These are phyloP conservation scores for Drosophila leontia DNA, from an alignment of 1,140 invertebrate species.

Conservation along the genomic window DNA sequence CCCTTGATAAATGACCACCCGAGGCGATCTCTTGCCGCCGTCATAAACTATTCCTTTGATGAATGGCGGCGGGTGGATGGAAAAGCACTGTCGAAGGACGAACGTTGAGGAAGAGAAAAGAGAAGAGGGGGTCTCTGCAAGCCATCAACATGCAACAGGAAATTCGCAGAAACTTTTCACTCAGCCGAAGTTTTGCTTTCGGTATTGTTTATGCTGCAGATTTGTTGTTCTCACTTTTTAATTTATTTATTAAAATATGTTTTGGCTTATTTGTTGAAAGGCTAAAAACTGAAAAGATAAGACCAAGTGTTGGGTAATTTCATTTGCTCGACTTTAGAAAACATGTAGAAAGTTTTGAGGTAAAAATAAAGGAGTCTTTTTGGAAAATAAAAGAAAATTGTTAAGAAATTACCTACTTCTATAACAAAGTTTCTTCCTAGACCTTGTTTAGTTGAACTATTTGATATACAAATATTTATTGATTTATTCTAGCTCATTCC, in stretches of 20 bases:
- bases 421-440: neutral
- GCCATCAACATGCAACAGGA: conserved; percentile 53
- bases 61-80: conserved; percentile 2
- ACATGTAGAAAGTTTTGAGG: conserved; percentile 1
- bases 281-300: neutral
- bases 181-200: conserved; percentile 29
- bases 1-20: conserved; percentile 41
- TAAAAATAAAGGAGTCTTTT: neutral
- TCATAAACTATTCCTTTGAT: conserved; percentile 56
- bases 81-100: conserved; percentile 6
- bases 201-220: conserved; percentile 32
- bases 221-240: conserved; percentile 29
- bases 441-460: neutral
- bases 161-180: conserved; percentile 53
- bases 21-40: conserved; percentile 33
- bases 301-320: conserved; percentile 10
- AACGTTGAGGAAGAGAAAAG: neutral
- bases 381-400: neutral
- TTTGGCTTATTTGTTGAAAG: conserved; percentile 6
- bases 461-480: neutral
- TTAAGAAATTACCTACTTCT: neutral
- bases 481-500: neutral
- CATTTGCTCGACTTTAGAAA: neutral
- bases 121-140: conserved; percentile 6
- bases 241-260: conserved; percentile 56